Base-by-base conservation (phyloP, 2,113 vertebrate genomes). In the Chionodraco myersi region DNA sequence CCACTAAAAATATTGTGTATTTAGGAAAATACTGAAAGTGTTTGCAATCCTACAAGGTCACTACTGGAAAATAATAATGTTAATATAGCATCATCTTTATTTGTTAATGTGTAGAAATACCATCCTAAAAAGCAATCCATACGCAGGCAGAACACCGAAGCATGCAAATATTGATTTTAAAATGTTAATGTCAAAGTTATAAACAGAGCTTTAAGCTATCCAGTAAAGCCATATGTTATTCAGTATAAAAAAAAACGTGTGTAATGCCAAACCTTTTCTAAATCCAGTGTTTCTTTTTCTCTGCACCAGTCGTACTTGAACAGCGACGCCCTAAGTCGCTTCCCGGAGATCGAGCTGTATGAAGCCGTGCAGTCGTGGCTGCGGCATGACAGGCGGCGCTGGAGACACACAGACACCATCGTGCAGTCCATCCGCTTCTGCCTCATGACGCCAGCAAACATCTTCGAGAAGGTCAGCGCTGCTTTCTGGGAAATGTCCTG, bases 391-490 rank as follows among this genome's bases (percentile, higher is more conserved):
- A 96, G 98, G 90, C 96, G 98, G 84, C 97, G 98, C 86, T 99
- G 98, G 98, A 95, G 98, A 87, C 98, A 99, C 94, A 98, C 98
- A 15, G 98, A 99, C 94, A 95, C 97, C 92, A 96, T 99, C 83
- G 97, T 99, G 92, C 98, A 98, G 95, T 98, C 98, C 87, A 95
- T 99, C 93, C 97, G 98, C 93, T 99, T 99, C 96, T 98, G 98
- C 91, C 96, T 99, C 95, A 99, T 99, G 98, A 98, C 97, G 53
- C 97, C 98, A 14, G 96, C 97, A 90, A 97, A 96, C 95, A 96
- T 99, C 94, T 99, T 99, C 44, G 98, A 99, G 95, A 99, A 99
- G 97, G 97, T 97, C 92, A 54, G 90, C 0, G 1, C 12, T 0
- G 41, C 30, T 2, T 4, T 1, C 54, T 18, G 63, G 36, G 36